Evolutionary conservation across 1,140 invertebrate genomes (phyloP).

Genomic region (Scaptomyza montana): DNA sequence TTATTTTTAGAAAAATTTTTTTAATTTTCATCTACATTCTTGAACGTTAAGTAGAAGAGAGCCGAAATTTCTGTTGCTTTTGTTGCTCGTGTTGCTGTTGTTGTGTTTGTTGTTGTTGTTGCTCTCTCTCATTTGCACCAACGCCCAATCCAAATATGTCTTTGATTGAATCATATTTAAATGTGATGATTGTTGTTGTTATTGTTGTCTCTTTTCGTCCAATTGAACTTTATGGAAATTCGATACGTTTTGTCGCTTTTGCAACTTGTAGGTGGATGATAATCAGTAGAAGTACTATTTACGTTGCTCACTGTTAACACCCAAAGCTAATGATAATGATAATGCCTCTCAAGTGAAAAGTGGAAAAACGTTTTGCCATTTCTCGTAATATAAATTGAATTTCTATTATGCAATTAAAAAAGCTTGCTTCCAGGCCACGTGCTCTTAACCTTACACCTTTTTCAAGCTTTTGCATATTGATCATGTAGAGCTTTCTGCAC

Average conservation of each 20-base stretch:
- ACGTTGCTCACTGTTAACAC: constrained; percentile 9
- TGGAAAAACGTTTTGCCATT: constrained; percentile 47
- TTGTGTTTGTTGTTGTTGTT: background rate
- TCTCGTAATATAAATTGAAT: constrained; percentile 29
- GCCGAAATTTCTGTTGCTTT: constrained; percentile 7
- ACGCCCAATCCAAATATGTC: constrained; percentile 83
- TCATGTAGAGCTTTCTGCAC: constrained; percentile 12
- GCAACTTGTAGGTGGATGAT: constrained; percentile 39
- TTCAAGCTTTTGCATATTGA: constrained; percentile 42
- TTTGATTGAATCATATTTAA: constrained; percentile 82
- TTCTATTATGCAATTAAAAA: constrained; percentile 43
- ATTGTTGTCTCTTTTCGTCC: constrained; percentile 75
- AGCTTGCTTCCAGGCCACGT: constrained; percentile 68
- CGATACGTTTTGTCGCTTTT: constrained; percentile 73
- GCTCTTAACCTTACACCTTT: constrained; percentile 48
- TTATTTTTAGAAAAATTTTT: constrained; percentile 78
- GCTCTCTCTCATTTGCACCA: constrained; percentile 64
- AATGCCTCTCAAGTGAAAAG: constrained; percentile 37
- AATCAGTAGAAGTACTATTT: constrained; percentile 18
- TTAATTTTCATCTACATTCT: constrained; percentile 79
- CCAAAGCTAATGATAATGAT: background rate
- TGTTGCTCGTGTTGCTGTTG: no score
- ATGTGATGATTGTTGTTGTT: constrained; percentile 68
- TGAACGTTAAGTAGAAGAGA: constrained; percentile 49
- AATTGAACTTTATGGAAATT: constrained; percentile 82